Evolutionary conservation across 2,888 invertebrate species (phyloP).

Genomic region (Polyommatus icarus): DNA sequence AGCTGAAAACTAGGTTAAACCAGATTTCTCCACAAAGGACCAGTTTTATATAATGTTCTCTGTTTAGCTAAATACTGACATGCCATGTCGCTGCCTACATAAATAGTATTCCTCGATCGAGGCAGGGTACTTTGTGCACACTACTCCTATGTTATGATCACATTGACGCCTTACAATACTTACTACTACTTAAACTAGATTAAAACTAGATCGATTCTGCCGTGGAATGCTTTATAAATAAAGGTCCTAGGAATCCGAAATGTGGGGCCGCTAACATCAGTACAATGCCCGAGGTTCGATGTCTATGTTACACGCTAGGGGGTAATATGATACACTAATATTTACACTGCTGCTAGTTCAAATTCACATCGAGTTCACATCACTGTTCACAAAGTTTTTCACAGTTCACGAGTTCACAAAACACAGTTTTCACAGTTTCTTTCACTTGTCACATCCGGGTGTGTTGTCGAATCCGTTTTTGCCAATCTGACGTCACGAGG

Average conservation of each 20-base stretch:
- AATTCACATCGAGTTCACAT: conserved; percentile 41
- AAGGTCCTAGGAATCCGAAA: conserved; percentile 56
- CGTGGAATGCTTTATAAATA: conserved; percentile 78
- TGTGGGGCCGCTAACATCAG: conserved; percentile 67
- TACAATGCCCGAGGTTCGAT: conserved; percentile 76
- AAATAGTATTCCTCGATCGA: conserved; percentile 62
- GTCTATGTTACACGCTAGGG: conserved; percentile 68
- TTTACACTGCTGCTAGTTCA: conserved; percentile 75
- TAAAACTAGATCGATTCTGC: conserved; percentile 68
- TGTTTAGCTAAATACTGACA: conserved; percentile 6
- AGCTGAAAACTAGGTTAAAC: not conserved
- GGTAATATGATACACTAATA: conserved; percentile 76
- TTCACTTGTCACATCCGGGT: conserved; percentile 69
- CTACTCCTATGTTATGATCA: conserved; percentile 73
- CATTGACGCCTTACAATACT: conserved; percentile 70
- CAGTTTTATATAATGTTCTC: not conserved
- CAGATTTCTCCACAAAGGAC: not conserved
- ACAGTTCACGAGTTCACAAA: conserved; percentile 57
- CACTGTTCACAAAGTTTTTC: conserved; percentile 41
- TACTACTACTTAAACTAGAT: conserved; percentile 62
- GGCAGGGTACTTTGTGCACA: conserved; percentile 73
- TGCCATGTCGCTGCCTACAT: conserved; percentile 65
- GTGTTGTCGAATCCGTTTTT: conserved; percentile 54
- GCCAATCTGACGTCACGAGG: conserved; percentile 34
- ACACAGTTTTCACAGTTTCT: conserved; percentile 43